phyloP scores from a whole-genome alignment of 2,888 invertebrate species.

The Plutella xylostella region DNA sequence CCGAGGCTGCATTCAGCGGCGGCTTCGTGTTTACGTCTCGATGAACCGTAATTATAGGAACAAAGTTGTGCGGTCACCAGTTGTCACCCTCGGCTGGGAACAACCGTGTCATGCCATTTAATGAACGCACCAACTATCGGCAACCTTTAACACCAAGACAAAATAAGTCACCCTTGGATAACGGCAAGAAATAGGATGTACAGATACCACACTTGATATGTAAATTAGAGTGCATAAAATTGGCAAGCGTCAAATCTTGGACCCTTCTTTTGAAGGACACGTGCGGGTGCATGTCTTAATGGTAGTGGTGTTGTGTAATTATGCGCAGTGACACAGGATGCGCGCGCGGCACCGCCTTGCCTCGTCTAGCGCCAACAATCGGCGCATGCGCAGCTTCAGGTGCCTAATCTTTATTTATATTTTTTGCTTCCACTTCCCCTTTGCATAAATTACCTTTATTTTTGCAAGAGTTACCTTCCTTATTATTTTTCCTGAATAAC shows the following conservation, averaged over 20 bases:
- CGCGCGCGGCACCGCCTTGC: conserved; percentile 28
- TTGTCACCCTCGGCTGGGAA: conserved; percentile 30
- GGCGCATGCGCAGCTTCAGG: conserved; percentile 54
- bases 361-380: conserved; percentile 35
- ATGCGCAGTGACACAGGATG: conserved; percentile 46
- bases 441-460: conserved; percentile 66
- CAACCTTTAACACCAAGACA: too few relatives aligned
- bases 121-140: too few relatives aligned
- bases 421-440: conserved; percentile 62
- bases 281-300: conserved; percentile 32
- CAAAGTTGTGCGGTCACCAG: conserved; percentile 29
- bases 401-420: conserved; percentile 62
- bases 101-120: conserved; percentile 48
- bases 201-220: too few relatives aligned
- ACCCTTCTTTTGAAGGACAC: conserved; percentile 29
- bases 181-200: too few relatives aligned
- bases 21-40: conserved; percentile 45
- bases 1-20: conserved; percentile 43
- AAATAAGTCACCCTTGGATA: too few relatives aligned
- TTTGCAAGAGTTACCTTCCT: conserved; percentile 33
- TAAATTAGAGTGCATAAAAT: not conserved
- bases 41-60: conserved; percentile 50
- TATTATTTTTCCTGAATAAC: too few relatives aligned
- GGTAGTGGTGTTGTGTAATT: conserved; percentile 54
- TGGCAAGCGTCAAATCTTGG: conserved; percentile 18